Evolutionary conservation across 1,140 invertebrate genomes (phyloP), one percentile per base, ranked within the genome.

Genomic region (Alviniconcha marisindica): DNA sequence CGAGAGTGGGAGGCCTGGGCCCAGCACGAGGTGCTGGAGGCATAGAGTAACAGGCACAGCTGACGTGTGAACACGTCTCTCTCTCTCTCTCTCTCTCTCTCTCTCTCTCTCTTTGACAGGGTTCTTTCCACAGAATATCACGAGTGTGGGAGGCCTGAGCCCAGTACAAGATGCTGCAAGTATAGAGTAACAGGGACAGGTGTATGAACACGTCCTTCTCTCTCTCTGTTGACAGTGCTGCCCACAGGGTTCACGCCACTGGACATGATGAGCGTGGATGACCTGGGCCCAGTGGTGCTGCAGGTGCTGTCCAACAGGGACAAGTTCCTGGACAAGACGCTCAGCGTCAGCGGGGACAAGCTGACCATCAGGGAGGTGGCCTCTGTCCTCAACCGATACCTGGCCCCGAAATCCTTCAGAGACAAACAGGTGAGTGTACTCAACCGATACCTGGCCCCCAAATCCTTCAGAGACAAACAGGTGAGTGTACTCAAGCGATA

Each of bases 321-420:
- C 33, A 21, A 54, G 12, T 89, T 83, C 71, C 56, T 91, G 14
- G 42, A 86, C 71, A 91, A 91, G 82, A 91, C 91, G 1, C 31
- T 90, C 4, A 88, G 87, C 76, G 66, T 91, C 18, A 87, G 88
- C 77, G 91, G 91, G 5, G 91, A 91, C 71, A 91, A 91, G 82
- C 60, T 89, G 10, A 91, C 89, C 15, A 87, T 92, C 7, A 77
- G 77, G 36, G 89, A 91, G 73, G 87, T 92, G 40, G 91, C 91
- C 0, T 83, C 66, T 5, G 84, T 87, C 14, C 63, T 92, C 14
- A 83, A 84, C 21, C 71, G 60, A 31, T 36, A 84, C 40, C 86
- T 91, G 15, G n/a, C 38, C 10, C 91, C 91, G 7, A 86, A 85
- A 40, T 33, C 36, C 7, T 90, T 91, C 84, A 85, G 78, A 81